Conservation (phyloP, 64 coral and sea anemone genomes). For the Acropora tenuis region DNA sequence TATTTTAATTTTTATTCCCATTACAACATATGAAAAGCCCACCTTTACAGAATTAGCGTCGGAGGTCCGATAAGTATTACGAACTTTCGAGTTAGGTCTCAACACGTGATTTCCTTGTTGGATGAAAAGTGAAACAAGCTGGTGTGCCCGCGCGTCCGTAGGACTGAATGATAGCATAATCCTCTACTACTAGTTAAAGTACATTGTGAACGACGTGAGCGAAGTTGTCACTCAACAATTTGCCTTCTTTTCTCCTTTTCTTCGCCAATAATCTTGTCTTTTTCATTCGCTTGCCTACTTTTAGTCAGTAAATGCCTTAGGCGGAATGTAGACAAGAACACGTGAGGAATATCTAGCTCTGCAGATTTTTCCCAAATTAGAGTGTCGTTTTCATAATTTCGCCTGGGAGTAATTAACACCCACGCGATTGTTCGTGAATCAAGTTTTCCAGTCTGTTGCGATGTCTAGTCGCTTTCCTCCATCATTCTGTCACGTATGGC, state of each 20-base stretch:
- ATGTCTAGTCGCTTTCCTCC: background rate
- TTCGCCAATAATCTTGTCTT: background rate
- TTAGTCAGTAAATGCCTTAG: constrained; percentile 15
- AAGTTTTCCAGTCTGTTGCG: constrained; percentile 58
- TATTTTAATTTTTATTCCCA: too few relatives aligned
- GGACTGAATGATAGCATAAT: constrained; percentile 15
- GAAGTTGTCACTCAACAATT: constrained; percentile 47
- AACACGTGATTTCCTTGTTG: background rate
- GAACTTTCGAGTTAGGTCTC: background rate
- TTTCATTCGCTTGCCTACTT: constrained; percentile 47
- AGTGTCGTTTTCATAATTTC: constrained; percentile 29
- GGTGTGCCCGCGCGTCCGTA: background rate
- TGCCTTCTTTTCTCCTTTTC: constrained; percentile 18
- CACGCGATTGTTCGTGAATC: constrained; percentile 28
- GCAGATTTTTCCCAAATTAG: constrained; percentile 25
- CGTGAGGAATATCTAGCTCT: background rate
- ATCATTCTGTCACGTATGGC: background rate
- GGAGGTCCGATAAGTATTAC: too few relatives aligned
- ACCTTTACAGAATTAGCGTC: too few relatives aligned
- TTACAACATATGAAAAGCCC: too few relatives aligned
- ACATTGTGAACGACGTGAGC: constrained; percentile 29
- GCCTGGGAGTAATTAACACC: constrained; percentile 53
- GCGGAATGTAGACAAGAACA: constrained; percentile 38
- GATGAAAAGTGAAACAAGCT: constrained; percentile 6
- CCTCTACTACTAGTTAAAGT: background rate